Conservation (phyloP, 2,797 vertebrate genomes). For the Lithobates sylvaticus region DNA sequence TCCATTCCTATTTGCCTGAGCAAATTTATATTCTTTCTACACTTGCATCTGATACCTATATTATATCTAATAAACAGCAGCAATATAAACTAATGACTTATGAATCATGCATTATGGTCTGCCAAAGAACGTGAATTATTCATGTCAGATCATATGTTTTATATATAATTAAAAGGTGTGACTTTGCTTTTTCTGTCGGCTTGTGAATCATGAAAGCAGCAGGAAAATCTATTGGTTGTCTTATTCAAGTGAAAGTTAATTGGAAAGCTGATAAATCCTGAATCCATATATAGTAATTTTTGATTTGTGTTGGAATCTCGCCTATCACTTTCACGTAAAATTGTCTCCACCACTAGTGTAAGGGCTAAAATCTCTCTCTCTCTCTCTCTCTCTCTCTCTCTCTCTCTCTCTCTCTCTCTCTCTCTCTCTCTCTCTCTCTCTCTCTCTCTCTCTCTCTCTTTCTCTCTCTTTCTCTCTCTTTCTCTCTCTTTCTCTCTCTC, state of each 20-base stretch:
- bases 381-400: no score
- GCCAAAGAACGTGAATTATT: conserved; percentile 20
- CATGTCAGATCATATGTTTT: conserved; percentile 24
- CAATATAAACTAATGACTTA: conserved; percentile 11
- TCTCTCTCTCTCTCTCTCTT: no score
- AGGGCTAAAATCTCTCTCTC: no score
- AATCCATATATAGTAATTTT: background rate
- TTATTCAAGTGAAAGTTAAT: background rate
- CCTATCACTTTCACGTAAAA: no score
- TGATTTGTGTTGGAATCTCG: no score
- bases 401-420: no score
- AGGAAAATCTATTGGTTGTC: conserved; percentile 6
- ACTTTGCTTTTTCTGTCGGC: conserved; percentile 2
- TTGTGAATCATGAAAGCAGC: conserved; percentile 10
- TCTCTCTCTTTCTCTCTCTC: no score
- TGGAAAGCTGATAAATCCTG: background rate
- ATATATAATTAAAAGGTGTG: conserved; percentile 33
- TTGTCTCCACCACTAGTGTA: no score
- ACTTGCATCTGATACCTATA: conserved; percentile 7
- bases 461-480: no score
- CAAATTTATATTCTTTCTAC: background rate
- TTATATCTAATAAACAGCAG: conserved; percentile 22
- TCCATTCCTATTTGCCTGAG: background rate
- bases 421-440: no score
- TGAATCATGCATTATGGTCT: conserved; percentile 1